Percentiles rank a stretch among this genome's conserved stretches.
These are phyloP conservation scores for Rhodinocichla rosea DNA, from an alignment of 2,113 vertebrate species.

Conservation along the genomic window DNA sequence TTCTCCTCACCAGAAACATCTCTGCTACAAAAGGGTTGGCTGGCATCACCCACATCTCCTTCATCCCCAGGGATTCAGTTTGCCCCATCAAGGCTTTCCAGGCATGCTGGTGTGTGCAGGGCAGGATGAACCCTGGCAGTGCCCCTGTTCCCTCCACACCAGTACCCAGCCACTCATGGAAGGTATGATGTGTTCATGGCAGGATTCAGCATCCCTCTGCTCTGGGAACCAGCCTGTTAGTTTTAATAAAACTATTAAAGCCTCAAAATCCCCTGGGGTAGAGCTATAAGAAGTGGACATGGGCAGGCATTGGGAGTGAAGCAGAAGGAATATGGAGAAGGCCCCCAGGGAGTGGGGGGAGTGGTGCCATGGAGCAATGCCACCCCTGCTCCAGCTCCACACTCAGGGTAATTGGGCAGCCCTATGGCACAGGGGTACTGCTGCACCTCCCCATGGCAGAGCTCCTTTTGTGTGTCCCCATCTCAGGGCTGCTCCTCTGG, in stretches of 20 bases:
- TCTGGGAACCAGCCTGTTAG: background rate
- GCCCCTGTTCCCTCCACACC: rapidly evolving
- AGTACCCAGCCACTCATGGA: rapidly evolving
- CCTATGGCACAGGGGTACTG: background rate
- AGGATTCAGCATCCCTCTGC: background rate
- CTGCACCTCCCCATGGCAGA: background rate
- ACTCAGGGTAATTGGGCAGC: rapidly evolving
- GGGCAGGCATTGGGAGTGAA: background rate
- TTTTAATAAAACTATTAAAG: background rate
- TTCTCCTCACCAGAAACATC: background rate
- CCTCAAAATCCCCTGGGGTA: background rate
- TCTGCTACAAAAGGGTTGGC: background rate
- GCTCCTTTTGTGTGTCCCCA: background rate
- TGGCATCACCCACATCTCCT: background rate
- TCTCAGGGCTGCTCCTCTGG: background rate
- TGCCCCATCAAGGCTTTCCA: background rate
- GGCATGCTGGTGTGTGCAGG: background rate
- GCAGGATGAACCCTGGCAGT: background rate
- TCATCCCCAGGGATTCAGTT: background rate
- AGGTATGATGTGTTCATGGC: rapidly evolving
- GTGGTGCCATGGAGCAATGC: background rate
- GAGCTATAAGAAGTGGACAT: background rate
- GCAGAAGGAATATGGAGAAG: background rate
- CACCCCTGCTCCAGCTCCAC: background rate
- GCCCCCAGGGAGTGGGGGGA: background rate